phyloP scores from a whole-genome alignment of 2,797 vertebrate genomes.

The Toxotes lorentzi region DNA sequence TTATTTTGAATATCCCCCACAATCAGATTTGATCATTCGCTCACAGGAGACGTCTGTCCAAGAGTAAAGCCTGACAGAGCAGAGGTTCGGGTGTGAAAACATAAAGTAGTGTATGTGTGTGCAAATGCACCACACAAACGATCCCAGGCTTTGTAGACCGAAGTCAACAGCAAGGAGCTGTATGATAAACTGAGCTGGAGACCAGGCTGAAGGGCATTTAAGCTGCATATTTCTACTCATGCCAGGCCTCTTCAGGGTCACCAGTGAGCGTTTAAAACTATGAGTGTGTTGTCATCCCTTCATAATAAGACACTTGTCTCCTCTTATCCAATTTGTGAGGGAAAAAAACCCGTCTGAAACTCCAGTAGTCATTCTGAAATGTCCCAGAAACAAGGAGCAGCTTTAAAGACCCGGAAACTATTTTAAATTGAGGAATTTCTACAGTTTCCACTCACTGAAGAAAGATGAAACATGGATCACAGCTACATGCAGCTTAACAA shows the following conservation, averaged over 20 bases:
- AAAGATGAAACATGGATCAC: neutral
- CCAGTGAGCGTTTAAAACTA: neutral
- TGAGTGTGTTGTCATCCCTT: neutral
- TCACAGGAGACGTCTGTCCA: neutral
- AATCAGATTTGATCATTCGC: neutral
- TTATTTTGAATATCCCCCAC: neutral
- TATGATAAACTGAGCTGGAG: neutral
- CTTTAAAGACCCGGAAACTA: neutral
- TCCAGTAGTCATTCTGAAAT: constrained; percentile 8
- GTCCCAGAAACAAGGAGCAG: constrained; percentile 9
- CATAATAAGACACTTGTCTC: constrained; percentile 26
- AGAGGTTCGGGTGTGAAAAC: too few relatives aligned
- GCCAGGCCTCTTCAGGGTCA: neutral
- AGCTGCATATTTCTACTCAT: neutral
- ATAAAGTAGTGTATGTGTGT: too few relatives aligned
- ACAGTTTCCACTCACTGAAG: neutral
- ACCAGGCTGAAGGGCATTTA: neutral
- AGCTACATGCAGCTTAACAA: neutral
- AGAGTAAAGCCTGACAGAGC: neutral
- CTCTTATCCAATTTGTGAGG: neutral
- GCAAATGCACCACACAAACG: too few relatives aligned
- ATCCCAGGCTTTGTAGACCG: neutral
- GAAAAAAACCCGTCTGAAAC: neutral
- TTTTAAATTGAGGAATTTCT: constrained; percentile 3
- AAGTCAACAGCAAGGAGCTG: neutral